Conservation (phyloP, 2,113 vertebrate genomes). For the Hemichromis elongatus region DNA sequence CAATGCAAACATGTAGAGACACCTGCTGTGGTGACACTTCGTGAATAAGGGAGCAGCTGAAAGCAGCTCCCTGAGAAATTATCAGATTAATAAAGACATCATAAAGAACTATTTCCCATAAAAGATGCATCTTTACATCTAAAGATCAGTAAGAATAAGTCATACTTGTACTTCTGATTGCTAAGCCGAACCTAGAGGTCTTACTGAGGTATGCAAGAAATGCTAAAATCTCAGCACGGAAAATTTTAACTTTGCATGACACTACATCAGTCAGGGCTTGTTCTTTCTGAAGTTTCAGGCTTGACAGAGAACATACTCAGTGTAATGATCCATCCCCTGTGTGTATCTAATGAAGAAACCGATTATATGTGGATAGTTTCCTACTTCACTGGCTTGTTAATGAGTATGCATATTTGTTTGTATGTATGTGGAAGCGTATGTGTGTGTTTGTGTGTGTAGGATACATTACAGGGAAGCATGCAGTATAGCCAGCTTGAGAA, state of each 20-base stretch:
- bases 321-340: slow-evolving; percentile 58
- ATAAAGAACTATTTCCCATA: neutral
- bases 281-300: slow-evolving; percentile 36
- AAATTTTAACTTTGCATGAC: slow-evolving; percentile 9
- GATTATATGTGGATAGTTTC: slow-evolving; percentile 38
- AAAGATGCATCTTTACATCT: neutral
- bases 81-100: neutral
- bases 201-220: neutral
- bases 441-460: neutral
- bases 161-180: neutral
- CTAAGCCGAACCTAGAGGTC: neutral
- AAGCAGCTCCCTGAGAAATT: neutral
- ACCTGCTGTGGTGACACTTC: neutral
- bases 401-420: slow-evolving; percentile 48
- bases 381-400: slow-evolving; percentile 46
- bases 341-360: slow-evolving; percentile 56
- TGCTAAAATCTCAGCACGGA: neutral
- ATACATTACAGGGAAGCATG: neutral
- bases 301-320: slow-evolving; percentile 38
- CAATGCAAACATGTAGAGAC: neutral
- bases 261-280: neutral
- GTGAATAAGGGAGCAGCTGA: neutral
- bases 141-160: neutral
- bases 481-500: neutral
- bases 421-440: slow-evolving; percentile 2